Base-by-base conservation (phyloP, 2,113 vertebrate species). In the Australoheros scitulus region DNA sequence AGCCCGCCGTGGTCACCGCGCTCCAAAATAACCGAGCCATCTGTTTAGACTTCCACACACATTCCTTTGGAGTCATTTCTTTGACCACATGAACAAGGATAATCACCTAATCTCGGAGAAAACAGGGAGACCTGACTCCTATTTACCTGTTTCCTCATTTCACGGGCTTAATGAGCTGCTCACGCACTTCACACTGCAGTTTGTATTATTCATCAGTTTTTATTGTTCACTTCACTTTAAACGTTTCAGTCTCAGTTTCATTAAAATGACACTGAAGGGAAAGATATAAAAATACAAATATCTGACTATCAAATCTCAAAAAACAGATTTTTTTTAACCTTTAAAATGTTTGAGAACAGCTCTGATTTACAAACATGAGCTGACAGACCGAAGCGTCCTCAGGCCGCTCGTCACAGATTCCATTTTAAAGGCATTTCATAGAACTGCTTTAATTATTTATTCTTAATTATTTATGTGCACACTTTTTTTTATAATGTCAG, bases 71-170 rank as follows among this genome's bases (percentile, higher is more conserved):
- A 38, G 9, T 41, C 38, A 9, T 38, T 11, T 41, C 11, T 41
- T 41, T 41, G 38, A 41, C 38, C 38, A 11, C 38, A 47, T 43
- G 11, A 68, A 41, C 6, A 11, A 41, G 61, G 61, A 64, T 22
- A 65, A 68, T 50, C 41, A 7, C 22, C 61, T 38, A 22, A 63
- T 29, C 41, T 43, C 3, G 13, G 41, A 50, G 18, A 68, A 47
- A 29, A 6, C 9, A 4, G 14, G 29, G 32, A 36, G 60, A 17
- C 15, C 41, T 29, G 64, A 29, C 64, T 50, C 14, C 17, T 26
- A 17, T 68, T 47, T 11, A 18, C 9, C 41, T 17, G 64, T 38
- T 0, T 0, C 41, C 5, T 50, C 47, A 7, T 50, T 7, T 50
- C 47, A 17, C 47, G 18, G 41, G 47, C 41, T 15, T 0, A 68